Percentiles rank a stretch among this genome's conserved stretches.
Evolutionary conservation across 2,797 vertebrate species (phyloP).

Genomic region (Manis crassicaudata): DNA sequence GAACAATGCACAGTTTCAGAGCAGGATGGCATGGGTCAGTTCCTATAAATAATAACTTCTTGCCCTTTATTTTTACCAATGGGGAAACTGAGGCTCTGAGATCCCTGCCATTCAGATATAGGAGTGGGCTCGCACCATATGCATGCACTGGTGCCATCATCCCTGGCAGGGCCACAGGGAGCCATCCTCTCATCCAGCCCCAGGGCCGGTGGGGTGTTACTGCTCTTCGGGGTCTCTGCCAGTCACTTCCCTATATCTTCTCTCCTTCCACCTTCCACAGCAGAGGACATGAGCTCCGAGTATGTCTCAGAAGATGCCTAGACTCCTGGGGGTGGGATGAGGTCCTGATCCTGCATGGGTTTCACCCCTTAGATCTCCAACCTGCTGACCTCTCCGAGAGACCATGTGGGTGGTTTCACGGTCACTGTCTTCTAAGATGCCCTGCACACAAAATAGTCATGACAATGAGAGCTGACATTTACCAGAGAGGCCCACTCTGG

Average conservation of each 20-base stretch:
- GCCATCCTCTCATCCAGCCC: neutral
- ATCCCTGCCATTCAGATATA: no score
- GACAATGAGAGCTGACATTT: neutral
- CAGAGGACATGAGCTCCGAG: neutral
- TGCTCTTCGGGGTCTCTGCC: neutral
- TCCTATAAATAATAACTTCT: neutral
- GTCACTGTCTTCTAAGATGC: neutral
- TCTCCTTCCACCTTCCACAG: neutral
- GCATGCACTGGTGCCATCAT: rapidly evolving
- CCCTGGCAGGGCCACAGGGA: rapidly evolving
- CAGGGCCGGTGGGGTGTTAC: neutral
- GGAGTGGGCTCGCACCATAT: no score
- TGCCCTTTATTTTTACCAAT: neutral
- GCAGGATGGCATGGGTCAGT: no score
- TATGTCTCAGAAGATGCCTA: neutral
- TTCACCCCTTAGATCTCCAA: neutral
- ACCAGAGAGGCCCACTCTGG: neutral
- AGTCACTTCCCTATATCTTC: neutral
- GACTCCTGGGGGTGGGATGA: neutral
- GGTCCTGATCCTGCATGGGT: neutral
- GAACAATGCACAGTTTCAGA: neutral
- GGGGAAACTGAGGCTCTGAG: neutral
- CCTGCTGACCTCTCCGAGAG: neutral
- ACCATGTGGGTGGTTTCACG: neutral
- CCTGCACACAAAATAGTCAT: neutral